Evolutionary conservation across 30 jellyfish, hydroid and myxozoan species (phyloP).

Genomic region (Mastigias papua): DNA sequence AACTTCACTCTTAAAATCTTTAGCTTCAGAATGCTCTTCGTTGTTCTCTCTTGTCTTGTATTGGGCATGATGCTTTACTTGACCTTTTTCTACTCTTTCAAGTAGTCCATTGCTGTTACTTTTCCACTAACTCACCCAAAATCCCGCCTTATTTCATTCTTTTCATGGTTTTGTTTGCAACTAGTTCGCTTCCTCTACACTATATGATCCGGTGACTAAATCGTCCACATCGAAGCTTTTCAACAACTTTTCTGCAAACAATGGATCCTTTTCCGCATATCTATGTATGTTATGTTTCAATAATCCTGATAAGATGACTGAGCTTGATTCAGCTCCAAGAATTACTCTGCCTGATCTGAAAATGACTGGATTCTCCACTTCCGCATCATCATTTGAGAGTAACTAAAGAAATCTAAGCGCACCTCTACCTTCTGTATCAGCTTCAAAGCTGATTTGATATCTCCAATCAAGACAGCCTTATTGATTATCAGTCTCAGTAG

Average conservation of each 20-base stretch:
- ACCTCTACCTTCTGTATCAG: conserved; percentile 6
- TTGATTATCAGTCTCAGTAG: no score
- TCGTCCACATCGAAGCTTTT: conserved; percentile 29
- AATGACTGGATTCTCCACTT: background rate
- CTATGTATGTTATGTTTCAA: conserved; percentile 20
- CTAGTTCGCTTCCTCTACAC: background rate
- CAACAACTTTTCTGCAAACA: conserved; percentile 3
- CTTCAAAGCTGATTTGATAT: conserved; percentile 27
- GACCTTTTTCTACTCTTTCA: no score
- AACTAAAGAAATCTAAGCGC: conserved; percentile 1
- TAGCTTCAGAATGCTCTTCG: no score
- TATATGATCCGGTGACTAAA: background rate
- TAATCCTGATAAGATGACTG: conserved; percentile 1
- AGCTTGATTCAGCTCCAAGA: background rate
- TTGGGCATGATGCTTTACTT: no score
- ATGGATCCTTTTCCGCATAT: conserved; percentile 45
- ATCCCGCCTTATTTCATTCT: background rate
- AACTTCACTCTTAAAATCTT: no score
- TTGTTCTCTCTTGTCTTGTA: no score
- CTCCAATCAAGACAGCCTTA: background rate
- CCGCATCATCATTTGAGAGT: background rate
- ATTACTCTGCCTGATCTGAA: conserved; percentile 28
- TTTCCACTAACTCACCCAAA: background rate
- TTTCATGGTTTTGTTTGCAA: background rate
- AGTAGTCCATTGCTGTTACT: background rate